Base-by-base conservation (phyloP, 2,113 vertebrate species). In the Sebastes fasciatus region DNA sequence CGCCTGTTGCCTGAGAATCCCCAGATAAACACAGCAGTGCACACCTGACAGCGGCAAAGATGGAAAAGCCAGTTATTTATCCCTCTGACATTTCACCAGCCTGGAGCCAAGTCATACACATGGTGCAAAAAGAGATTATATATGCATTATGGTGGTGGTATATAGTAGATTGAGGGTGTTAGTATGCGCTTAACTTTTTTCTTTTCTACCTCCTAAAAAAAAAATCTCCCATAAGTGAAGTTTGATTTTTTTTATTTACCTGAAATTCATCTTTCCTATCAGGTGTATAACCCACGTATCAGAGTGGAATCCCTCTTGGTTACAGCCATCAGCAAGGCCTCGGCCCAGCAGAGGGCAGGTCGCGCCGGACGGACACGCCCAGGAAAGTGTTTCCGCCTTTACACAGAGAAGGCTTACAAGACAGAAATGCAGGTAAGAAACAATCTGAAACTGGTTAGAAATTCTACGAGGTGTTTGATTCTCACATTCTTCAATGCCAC, bases 401-500 rank as follows among this genome's bases (percentile, higher is more conserved):
- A 99, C 86, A 99, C 98, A 1, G 98, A 99, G 92, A 99, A 98
- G 87, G 98, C 98, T 17, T 99, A 99, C 92, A 99, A 98, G 94
- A 98, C 97, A 12, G 98, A 99, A 96, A 99, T 99, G 98, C 98
- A 99, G 97, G 98, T 98, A 62, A 82, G 78, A 73, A 69, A 73
- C 17, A 21, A 34, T 46, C 66, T 46, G 58, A n/a, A 62, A 62
- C 64, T 45, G 13, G 57, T 43, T 45, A n/a, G 40, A 58, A 66
- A 69, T 64, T 68, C 45, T 45, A 51, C 8, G 9, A 80, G 55
- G 51, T 54, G 42, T 74, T 77, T 74, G 42, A 72, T 81, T 74
- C 49, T 80, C 62, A 14, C 7, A 63, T 70, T 77, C 82, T 58
- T 68, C 51, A 75, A 17, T n/a, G 72, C 69, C 75, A 66, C 26